Evolutionary conservation across 2,888 invertebrate genomes (phyloP), one percentile per base, ranked within the genome.

Genomic region (Ormia ochracea): DNA sequence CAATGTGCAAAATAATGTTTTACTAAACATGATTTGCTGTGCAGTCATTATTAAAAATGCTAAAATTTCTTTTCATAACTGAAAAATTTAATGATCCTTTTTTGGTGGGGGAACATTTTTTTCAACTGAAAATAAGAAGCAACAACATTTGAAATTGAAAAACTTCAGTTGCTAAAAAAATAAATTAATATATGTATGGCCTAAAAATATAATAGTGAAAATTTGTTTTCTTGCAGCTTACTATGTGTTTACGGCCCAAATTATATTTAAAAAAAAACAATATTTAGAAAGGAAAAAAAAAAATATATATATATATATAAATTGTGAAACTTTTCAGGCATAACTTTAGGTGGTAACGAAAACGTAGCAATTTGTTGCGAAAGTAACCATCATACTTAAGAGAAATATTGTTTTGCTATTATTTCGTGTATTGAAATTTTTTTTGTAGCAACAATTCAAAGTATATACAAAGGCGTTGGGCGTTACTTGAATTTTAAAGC

Each of bases 81-180:
- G 54, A 68, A 68, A 59, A 68, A 59, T 31, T 75, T 75, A 21
- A 50, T 7, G 10, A 21, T 21, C 10, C 28, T 10, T 59, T 26
- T 43, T 12, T 28, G 4, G 1, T 5, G 1, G 3, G n/a, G 1
- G 6, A 4, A 36, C 9, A 7, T n/a, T 9, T 3, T 6, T 31
- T 28, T 19, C 45, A 28, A 14, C n/a, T 61, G 31, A 12, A 3
- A 54, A 36, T 50, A 52, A n/a, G 2, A n/a, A n/a, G n/a, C 14
- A 41, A 28, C 23, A n/a, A 9, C 9, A 14, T 14, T 17, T 26
- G 45, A 23, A 36, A 56, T 12, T 33, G 23, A 17, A 58, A 58
- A 56, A 48, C 19, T 21, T 33, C 7, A 14, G 23, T 38, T 38
- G n/a, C 0, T n/a, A 54, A 14, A 7, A 23, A n/a, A 31, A 21